Evolutionary conservation across 1,140 invertebrate species (phyloP), one percentile per base, ranked within the genome.

Genomic region (Drosophila pseudoobscura): DNA sequence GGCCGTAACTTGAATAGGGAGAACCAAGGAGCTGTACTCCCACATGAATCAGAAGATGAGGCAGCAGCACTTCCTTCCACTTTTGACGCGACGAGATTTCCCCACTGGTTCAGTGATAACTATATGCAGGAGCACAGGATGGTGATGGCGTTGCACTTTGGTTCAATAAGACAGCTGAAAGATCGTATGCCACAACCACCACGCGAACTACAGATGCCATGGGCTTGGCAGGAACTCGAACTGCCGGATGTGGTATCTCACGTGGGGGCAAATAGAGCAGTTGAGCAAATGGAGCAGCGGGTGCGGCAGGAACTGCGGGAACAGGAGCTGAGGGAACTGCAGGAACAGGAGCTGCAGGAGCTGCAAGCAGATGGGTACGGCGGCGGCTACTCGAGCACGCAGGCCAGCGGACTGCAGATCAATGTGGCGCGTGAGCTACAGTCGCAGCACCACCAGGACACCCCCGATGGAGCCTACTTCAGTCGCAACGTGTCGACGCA

Each of bases 91-190:
- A 6, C 7, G 3, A 31, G n/a, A 51, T 68, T 50, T 53, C 17
- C 6, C 2, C 54, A 57, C 1, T 43, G 15, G 13, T 7, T 83
- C 7, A 58, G 46, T 15, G 47, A 63, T 7, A 3, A 62, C 0
- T 59, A 61, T 31, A 13, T 84, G 15, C 9, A 11, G 1, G 7
- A n/a, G 6, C 75, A 56, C 6, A 46, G 50, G 15, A 50, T 79
- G 11, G 54, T 70, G n/a, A 3, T 5, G 17, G 0, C 4, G 5
- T 4, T 39, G 1, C 26, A 11, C 4, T 24, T 9, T 17, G 2
- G 0, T 6, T 8, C 8, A 5, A 7, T 6, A 2, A 3, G 1
- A 0, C 15, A 39, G 17, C 13, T 83, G 20, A 13, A 6, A 0
- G 11, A 43, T 3, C 43, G 20, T 6, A 5, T 26, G 4, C 24